phyloP scores from a whole-genome alignment of 2,888 invertebrate species.

The Rhorus exstirpatorius region DNA sequence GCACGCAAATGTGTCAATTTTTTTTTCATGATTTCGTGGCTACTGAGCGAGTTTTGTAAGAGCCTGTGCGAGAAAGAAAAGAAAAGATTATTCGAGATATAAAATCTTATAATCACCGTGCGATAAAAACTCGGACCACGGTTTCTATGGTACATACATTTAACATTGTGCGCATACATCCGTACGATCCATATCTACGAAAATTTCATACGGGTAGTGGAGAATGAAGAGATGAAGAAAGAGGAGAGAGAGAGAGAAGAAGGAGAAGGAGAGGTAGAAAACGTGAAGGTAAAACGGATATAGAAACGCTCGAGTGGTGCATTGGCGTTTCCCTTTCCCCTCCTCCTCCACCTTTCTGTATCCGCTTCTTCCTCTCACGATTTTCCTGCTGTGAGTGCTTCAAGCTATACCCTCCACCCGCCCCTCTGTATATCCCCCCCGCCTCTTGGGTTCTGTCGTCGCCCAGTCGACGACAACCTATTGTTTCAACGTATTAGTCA shows the following conservation, averaged over 20 bases:
- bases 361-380: slow-evolving; percentile 73
- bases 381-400: slow-evolving; percentile 54
- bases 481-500: slow-evolving; percentile 86
- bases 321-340: slow-evolving; percentile 81
- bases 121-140: slow-evolving; percentile 79
- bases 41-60: slow-evolving; percentile 32
- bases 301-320: slow-evolving; percentile 85
- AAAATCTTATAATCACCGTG: slow-evolving; percentile 70
- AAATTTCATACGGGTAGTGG: neutral
- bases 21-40: slow-evolving; percentile 49
- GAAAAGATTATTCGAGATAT: slow-evolving; percentile 62
- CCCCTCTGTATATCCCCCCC: slow-evolving; percentile 29
- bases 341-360: slow-evolving; percentile 63
- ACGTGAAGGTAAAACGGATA: slow-evolving; percentile 81
- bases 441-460: slow-evolving; percentile 41
- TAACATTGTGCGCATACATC: slow-evolving; percentile 70
- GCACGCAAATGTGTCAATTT: too few relatives aligned
- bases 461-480: slow-evolving; percentile 83
- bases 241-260: slow-evolving; percentile 23
- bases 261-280: slow-evolving; percentile 18
- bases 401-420: slow-evolving; percentile 21
- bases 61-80: slow-evolving; percentile 36
- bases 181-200: slow-evolving; percentile 35
- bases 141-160: slow-evolving; percentile 18
- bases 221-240: slow-evolving; percentile 34